These are phyloP conservation scores for Acridotheres tristis DNA, from an alignment of 2,797 vertebrate genomes.

Conservation along the genomic window DNA sequence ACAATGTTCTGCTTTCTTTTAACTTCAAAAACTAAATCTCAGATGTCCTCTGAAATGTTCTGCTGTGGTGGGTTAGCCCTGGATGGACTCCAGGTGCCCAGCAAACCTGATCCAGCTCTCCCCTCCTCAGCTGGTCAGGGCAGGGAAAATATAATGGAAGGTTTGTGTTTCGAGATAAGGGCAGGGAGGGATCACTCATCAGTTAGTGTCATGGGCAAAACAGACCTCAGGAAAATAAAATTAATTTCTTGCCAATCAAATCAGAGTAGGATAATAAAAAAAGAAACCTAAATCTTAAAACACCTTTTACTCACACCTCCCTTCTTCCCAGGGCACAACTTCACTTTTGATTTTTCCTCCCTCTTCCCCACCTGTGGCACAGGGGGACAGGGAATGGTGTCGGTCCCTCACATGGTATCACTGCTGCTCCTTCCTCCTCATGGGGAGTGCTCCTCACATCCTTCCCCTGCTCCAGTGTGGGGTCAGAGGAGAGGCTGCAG, in stretches of 20 bases:
- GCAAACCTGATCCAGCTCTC: neutral
- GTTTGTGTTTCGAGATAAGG: fast-evolving
- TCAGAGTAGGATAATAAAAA: neutral
- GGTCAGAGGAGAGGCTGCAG: neutral
- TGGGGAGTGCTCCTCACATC: neutral
- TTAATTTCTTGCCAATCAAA: neutral
- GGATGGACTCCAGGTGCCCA: neutral
- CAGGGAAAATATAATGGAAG: neutral
- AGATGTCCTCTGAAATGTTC: neutral
- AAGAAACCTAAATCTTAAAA: neutral
- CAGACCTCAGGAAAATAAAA: neutral
- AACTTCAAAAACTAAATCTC: neutral
- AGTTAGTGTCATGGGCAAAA: neutral
- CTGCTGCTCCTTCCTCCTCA: neutral
- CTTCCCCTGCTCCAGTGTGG: neutral
- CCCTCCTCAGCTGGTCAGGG: neutral
- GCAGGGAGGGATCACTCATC: neutral
- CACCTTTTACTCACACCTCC: fast-evolving
- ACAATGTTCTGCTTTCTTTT: neutral
- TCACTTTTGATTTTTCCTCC: neutral
- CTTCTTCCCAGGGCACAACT: neutral
- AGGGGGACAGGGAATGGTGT: neutral
- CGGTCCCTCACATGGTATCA: no score
- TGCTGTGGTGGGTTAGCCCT: neutral
- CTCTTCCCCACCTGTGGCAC: no score